Evolutionary conservation across 2,797 vertebrate species (phyloP).

Genomic region (Megaceryle alcyon): DNA sequence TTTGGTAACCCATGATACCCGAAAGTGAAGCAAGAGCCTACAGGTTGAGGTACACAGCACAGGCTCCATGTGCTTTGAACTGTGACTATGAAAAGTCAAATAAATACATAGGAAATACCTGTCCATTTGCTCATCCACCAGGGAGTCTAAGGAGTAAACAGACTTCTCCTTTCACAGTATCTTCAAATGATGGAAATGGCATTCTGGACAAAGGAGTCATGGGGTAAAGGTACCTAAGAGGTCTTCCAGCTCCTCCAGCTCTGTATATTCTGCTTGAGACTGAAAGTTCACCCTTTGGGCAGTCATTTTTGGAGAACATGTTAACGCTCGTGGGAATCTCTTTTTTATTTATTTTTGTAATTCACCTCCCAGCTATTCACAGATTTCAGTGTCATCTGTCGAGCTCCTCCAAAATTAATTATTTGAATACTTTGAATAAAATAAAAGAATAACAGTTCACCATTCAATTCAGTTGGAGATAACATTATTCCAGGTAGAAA

Average conservation of each 20-base stretch:
- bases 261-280: background rate
- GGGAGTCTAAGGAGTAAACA: background rate
- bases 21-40: background rate
- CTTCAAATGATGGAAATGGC: background rate
- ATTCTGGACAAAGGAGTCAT: background rate
- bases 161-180: background rate
- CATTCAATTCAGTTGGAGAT: background rate
- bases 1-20: background rate
- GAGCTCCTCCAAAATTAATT: background rate
- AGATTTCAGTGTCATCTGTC: background rate
- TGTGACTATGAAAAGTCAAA: accelerated
- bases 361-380: background rate
- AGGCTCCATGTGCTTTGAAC: accelerated
- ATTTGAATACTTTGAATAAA: background rate
- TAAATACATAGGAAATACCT: background rate
- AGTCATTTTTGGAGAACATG: background rate
- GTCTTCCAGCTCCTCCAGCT: background rate
- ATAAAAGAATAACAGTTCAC: background rate
- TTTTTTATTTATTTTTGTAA: background rate
- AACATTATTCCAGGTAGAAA: background rate
- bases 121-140: background rate
- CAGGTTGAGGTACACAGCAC: accelerated
- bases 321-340: background rate
- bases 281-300: background rate
- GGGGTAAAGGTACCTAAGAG: background rate